Conservation (phyloP, 2,113 vertebrate genomes). For the Melierax canorus region DNA sequence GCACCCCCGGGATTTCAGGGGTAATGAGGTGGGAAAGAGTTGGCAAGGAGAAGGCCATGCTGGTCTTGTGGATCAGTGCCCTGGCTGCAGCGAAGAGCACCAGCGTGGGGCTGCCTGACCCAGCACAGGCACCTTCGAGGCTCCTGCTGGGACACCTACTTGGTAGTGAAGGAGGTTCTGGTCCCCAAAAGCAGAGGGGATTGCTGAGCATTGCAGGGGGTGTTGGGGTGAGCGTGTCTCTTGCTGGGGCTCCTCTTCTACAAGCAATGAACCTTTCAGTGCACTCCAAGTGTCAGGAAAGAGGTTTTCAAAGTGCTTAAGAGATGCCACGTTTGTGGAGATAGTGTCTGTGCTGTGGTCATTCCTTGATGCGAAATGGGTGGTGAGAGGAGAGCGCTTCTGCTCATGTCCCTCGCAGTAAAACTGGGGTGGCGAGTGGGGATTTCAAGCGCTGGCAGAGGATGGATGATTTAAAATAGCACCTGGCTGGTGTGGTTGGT, state of each 20-base stretch:
- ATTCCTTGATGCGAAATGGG: fast-evolving
- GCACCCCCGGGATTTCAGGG: not conserved
- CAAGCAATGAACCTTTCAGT: fast-evolving
- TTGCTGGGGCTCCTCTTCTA: not conserved
- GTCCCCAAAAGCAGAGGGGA: not conserved
- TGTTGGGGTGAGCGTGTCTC: not conserved
- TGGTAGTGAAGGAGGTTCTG: not conserved
- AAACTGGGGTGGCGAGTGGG: not conserved
- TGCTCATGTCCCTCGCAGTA: not conserved
- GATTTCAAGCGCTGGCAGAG: not conserved
- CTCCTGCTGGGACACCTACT: fast-evolving
- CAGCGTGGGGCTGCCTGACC: fast-evolving
- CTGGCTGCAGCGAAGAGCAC: not conserved
- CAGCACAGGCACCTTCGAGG: fast-evolving
- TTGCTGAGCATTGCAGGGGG: not conserved
- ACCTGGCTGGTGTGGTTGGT: not conserved
- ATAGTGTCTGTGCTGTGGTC: fast-evolving
- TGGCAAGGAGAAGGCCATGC: not conserved
- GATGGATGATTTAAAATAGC: not conserved
- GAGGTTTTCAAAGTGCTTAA: not conserved
- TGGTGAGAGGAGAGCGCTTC: not conserved
- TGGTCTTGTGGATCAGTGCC: fast-evolving
- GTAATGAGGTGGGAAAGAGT: not conserved
- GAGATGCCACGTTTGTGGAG: not conserved
- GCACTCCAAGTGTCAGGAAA: not conserved